Conservation (phyloP, 2,888 invertebrate species). For the Meliscaeva auricollis region DNA sequence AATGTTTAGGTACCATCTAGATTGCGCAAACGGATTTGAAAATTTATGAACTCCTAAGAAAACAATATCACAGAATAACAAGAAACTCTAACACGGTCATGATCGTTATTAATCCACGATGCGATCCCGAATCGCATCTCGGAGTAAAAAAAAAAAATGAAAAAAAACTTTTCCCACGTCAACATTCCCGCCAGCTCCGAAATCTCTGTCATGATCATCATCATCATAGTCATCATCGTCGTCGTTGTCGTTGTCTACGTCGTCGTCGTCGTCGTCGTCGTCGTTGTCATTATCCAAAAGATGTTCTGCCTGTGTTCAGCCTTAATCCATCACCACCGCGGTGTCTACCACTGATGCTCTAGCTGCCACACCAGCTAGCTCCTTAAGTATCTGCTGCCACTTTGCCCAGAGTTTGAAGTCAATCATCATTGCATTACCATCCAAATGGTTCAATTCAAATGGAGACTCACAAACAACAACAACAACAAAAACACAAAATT, state of each 20-base stretch:
- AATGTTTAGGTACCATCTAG: not conserved
- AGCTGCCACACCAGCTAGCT: slow-evolving; percentile 41
- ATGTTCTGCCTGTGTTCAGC: slow-evolving; percentile 58
- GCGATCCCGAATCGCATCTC: slow-evolving; percentile 54
- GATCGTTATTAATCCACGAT: slow-evolving; percentile 76
- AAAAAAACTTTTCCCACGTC: slow-evolving; percentile 66
- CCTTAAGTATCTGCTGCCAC: slow-evolving; percentile 56
- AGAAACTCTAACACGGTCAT: slow-evolving; percentile 74
- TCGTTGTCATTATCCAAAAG: slow-evolving; percentile 49
- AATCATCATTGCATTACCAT: slow-evolving; percentile 75
- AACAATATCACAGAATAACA: slow-evolving; percentile 74
- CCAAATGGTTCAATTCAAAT: slow-evolving; percentile 74
- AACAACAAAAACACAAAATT: not conserved
- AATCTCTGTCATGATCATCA: slow-evolving; percentile 73
- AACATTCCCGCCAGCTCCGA: slow-evolving; percentile 67
- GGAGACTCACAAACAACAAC: slow-evolving; percentile 39
- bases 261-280: slow-evolving; percentile 26
- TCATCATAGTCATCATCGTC: slow-evolving; percentile 41
- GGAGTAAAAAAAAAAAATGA: slow-evolving; percentile 38
- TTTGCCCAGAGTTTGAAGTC: slow-evolving; percentile 66
- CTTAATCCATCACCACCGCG: slow-evolving; percentile 71
- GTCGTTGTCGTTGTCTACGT: slow-evolving; percentile 31
- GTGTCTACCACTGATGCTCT: slow-evolving; percentile 44
- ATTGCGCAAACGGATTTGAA: slow-evolving; percentile 66
- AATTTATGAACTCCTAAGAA: slow-evolving; percentile 71